Base-by-base conservation (phyloP, 2,888 invertebrate species). In the Thecocarcelia acutangulata region DNA sequence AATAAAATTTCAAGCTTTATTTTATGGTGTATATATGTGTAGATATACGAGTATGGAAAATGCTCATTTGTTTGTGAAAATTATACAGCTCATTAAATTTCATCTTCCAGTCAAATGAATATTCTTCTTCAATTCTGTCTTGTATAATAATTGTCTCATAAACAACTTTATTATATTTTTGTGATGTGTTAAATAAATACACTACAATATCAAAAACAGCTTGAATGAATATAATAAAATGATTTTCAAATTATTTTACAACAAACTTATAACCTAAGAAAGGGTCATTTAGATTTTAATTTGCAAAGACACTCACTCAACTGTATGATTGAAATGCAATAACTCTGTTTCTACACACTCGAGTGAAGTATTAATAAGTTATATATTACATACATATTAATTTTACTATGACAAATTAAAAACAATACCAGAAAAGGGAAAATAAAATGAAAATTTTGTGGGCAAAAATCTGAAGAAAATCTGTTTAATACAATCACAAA, bases 31-130 rank as follows among this genome's bases (percentile, higher is more conserved):
- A 69, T 87, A 85, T n/a, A n/a, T n/a, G n/a, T n/a, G n/a, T n/a
- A n/a, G n/a, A n/a, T n/a, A n/a, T n/a, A n/a, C n/a, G n/a, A n/a
- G n/a, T n/a, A n/a, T 87, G 52, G 74, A 66, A 78, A 83, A 74
- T 82, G 76, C 56, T 77, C 76, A 81, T 83, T 82, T 83, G 74
- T 80, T 84, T 84, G 76, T 80, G 56, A 85, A 86, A 88, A 89
- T 89, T 88, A 88, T 89, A 85, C 87, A 88, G 86, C 88, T 89
- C 89, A 88, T 88, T 88, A 87, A 87, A 86, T 88, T 86, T 85
- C 83, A 66, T 48, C 87, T 88, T 88, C 86, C 87, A 87, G 85
- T 86, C 87, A 84, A 86, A 69, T 87, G 87, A 69, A 75, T 83
- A 80, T 79, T 79, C 68, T 80, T 58, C 74, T 52, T 69, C 44